Base-by-base conservation (phyloP, 64 coral and sea anemone species). In the Catalaphyllia jardinei region DNA sequence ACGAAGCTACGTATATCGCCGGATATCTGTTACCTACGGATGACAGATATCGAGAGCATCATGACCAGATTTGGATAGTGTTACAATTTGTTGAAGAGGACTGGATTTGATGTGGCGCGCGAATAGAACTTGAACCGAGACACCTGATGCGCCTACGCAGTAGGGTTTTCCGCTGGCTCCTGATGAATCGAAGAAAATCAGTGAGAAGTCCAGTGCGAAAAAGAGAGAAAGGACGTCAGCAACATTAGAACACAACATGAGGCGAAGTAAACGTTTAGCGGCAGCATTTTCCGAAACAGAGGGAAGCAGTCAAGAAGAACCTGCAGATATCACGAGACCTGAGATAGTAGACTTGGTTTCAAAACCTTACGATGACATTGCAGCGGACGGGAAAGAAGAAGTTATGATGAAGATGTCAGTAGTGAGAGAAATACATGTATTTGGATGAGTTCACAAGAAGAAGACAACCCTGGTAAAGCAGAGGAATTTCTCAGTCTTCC, bases 401-500 rank as follows among this genome's bases (percentile, higher is more conserved):
- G 13, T 24, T 12, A 78, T 42, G 52, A 50, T 14, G 17, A 25
- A 52, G 76, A 35, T 69, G 28, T 89, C n/a, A n/a, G n/a, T 15
- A 71, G 46, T 54, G 61, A 69, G 25, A 89, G 65, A 79, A 64
- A 35, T 35, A 35, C 33, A 35, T 35, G 33, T 35, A 35, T 79
- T 52, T 57, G 16, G 39, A 89, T 16, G 54, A 57, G 55, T 79
- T 69, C 35, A 51, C 38, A 60, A 76, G 75, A 89, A n/a, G n/a
- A n/a, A 60, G 62, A 72, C 72, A 22, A 39, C 6, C 11, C 20
- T 25, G 29, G 38, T 31, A 64, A 81, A 81, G 64, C 62, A 72
- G 88, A 81, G 22, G 88, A 89, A 51, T 89, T 89, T 67, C 51
- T 89, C 12, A 80, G 30, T 57, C 63, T 89, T 71, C 78, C 88